Conservation (phyloP, 2,888 invertebrate species). For the Auanema sp. region DNA sequence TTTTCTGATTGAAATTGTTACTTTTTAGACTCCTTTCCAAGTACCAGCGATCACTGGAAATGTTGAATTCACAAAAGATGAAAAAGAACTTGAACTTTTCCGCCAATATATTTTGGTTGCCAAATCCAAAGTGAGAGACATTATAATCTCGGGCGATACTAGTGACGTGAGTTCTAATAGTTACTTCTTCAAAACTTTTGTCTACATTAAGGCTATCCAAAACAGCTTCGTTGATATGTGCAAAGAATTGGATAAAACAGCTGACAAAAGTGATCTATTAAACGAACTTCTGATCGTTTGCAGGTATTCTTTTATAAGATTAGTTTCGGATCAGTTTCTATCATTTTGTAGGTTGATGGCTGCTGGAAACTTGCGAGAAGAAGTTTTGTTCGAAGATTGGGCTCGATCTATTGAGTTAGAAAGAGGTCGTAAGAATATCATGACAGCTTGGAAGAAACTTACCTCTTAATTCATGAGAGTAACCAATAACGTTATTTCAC, state of each 20-base stretch:
- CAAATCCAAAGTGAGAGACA: slow-evolving; percentile 6
- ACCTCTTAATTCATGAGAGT: too few species aligned
- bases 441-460: neutral
- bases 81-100: neutral
- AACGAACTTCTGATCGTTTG: slow-evolving; percentile 16
- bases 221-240: slow-evolving; percentile 11
- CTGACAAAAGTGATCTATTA: slow-evolving; percentile 17
- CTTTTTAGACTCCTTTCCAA: slow-evolving; percentile 16
- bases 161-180: slow-evolving; percentile 7
- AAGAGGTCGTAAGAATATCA: neutral
- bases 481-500: too few species aligned
- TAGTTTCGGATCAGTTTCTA: too few species aligned
- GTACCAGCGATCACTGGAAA: slow-evolving; percentile 8
- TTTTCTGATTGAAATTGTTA: neutral
- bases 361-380: neutral
- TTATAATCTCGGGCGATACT: slow-evolving; percentile 15
- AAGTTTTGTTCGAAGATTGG: neutral
- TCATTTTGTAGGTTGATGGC: neutral
- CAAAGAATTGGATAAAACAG: slow-evolving; percentile 2
- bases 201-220: slow-evolving; percentile 10
- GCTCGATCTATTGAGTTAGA: neutral
- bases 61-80: neutral
- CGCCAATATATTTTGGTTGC: slow-evolving; percentile 15
- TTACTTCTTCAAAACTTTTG: neutral
- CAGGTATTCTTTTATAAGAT: too few species aligned